Conservation (phyloP, 2,113 vertebrate species). For the Strix aluco region DNA sequence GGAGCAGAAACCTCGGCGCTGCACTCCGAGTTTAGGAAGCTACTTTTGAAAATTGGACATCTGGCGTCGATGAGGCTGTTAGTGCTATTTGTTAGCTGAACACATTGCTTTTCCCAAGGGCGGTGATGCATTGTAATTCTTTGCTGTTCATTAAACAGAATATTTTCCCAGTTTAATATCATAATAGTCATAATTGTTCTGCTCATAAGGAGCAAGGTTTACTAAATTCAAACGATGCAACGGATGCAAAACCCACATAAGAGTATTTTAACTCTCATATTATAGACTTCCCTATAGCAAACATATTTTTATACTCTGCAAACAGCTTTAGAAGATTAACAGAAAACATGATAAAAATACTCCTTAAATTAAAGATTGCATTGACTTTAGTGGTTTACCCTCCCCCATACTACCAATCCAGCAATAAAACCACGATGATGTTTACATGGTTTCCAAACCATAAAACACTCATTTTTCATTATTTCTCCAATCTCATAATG, state of each 20-base stretch:
- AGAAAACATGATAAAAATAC: conserved; percentile 12
- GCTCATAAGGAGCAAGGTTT: neutral
- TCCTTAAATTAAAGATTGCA: conserved; percentile 26
- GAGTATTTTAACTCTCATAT: neutral
- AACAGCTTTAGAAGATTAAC: conserved; percentile 17
- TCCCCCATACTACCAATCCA: neutral
- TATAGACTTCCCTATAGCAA: neutral
- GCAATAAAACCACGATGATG: neutral
- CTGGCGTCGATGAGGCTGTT: neutral
- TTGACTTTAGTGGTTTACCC: neutral
- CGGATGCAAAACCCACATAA: neutral
- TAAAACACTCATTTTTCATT: neutral
- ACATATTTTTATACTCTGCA: neutral
- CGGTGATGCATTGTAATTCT: neutral
- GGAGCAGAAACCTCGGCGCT: neutral
- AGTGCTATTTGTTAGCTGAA: neutral
- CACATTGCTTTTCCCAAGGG: neutral
- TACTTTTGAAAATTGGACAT: neutral
- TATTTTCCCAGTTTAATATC: neutral
- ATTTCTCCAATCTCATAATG: neutral
- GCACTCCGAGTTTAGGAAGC: neutral
- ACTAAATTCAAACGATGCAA: neutral
- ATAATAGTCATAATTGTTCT: neutral
- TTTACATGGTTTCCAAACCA: conserved; percentile 7
- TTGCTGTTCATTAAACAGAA: neutral